Percentiles rank a stretch among this genome's conserved stretches.
Conservation (phyloP, 2,888 invertebrate genomes). For the Standfussiana lucernea region DNA sequence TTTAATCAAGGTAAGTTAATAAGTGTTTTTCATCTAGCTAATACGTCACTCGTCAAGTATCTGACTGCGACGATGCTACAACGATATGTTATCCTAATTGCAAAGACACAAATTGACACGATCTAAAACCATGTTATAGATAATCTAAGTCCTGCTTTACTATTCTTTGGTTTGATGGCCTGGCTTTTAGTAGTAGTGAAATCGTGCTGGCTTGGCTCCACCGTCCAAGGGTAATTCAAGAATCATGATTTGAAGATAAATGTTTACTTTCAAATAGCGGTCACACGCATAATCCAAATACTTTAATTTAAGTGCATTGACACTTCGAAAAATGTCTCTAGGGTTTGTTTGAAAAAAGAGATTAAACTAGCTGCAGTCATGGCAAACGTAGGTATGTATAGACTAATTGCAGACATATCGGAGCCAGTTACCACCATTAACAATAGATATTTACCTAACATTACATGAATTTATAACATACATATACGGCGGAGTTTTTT, state of each 20-base stretch:
- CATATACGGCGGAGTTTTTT: neutral
- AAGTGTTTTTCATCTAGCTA: neutral
- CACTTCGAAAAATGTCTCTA: neutral
- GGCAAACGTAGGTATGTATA: slow-evolving; percentile 7
- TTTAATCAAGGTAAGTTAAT: slow-evolving; percentile 16
- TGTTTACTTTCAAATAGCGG: neutral
- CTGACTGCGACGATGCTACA: slow-evolving; percentile 1
- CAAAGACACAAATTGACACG: slow-evolving; percentile 28
- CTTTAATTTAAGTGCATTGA: slow-evolving; percentile 1
- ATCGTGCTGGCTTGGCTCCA: neutral
- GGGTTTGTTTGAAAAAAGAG: slow-evolving; percentile 16
- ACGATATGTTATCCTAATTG: slow-evolving; percentile 26
- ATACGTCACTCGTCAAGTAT: neutral
- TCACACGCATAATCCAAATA: neutral
- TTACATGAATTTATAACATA: slow-evolving; percentile 18
- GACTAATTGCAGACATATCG: slow-evolving; percentile 18
- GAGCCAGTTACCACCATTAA: slow-evolving; percentile 16
- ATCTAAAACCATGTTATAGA: neutral
- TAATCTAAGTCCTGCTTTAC: slow-evolving; percentile 2
- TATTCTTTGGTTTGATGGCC: slow-evolving; percentile 3
- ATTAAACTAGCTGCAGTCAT: slow-evolving; percentile 5
- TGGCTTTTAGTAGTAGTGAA: neutral
- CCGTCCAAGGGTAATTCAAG: neutral
- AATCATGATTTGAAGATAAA: slow-evolving; percentile 1
- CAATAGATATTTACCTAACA: slow-evolving; percentile 36